These are phyloP conservation scores for Thalpophila matura DNA, from an alignment of 2,888 invertebrate genomes.

Conservation along the genomic window DNA sequence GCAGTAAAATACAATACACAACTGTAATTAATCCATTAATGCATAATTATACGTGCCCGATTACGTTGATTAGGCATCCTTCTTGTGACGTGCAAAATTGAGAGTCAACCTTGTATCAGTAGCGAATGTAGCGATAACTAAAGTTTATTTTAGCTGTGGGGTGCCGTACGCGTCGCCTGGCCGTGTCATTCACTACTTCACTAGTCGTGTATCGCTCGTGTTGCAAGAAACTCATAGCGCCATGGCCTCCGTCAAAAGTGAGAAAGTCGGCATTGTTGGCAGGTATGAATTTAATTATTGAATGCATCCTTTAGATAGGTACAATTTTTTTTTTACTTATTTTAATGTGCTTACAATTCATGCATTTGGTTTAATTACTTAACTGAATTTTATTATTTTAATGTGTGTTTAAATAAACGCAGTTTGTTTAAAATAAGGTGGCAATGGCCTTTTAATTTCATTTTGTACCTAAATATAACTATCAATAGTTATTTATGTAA, in stretches of 20 bases:
- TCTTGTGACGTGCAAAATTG: constrained; percentile 31
- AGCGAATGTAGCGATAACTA: constrained; percentile 67
- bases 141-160: constrained; percentile 60
- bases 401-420: neutral
- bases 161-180: constrained; percentile 54
- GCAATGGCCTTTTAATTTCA: neutral
- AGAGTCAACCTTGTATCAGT: constrained; percentile 60
- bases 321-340: neutral
- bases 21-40: neutral
- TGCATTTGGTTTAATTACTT: neutral
- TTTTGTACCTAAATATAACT: too few species aligned
- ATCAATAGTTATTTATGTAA: too few species aligned
- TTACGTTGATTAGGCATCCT: constrained; percentile 11
- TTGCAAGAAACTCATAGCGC: constrained; percentile 56
- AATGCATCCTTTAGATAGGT: neutral
- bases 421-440: neutral
- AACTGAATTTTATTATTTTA: neutral
- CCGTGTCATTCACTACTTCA: constrained; percentile 74
- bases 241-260: constrained; percentile 87
- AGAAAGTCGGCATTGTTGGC: constrained; percentile 94
- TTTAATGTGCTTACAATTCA: neutral
- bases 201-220: constrained; percentile 62
- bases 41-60: neutral
- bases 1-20: too few species aligned
- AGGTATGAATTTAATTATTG: constrained; percentile 89